Evolutionary conservation across 2,113 vertebrate species (phyloP).

Genomic region (Psettodes erumei): DNA sequence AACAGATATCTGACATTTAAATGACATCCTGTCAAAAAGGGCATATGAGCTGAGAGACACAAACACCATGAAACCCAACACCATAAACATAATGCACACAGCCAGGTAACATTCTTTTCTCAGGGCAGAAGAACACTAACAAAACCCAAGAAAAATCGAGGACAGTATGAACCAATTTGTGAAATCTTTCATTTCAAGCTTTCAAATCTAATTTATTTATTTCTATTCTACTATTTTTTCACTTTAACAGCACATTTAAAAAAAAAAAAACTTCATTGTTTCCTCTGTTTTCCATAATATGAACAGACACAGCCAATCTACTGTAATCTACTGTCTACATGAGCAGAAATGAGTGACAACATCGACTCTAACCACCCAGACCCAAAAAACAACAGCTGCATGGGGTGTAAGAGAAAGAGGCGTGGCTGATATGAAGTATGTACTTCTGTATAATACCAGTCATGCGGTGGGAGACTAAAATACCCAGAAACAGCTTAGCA

Average conservation of each 20-base stretch:
- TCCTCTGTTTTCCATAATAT: not conserved
- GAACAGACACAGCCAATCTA: not conserved
- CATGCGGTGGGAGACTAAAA: conserved; percentile 36
- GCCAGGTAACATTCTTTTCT: conserved; percentile 5
- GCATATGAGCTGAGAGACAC: not conserved
- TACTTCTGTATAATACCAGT: conserved; percentile 37
- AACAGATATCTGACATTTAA: not conserved
- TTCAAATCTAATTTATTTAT: not conserved
- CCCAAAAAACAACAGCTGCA: not conserved
- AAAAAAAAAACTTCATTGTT: not conserved
- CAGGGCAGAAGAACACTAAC: not conserved
- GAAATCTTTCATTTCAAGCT: not conserved
- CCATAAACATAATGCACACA: not conserved
- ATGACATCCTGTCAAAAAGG: not conserved
- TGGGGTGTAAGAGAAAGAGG: not conserved
- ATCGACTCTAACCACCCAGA: not conserved
- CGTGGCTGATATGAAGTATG: conserved; percentile 23
- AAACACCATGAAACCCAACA: not conserved
- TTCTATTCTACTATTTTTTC: not conserved
- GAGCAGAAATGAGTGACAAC: not conserved
- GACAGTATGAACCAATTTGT: not conserved
- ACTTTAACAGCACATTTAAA: not conserved
- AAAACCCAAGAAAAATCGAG: not conserved
- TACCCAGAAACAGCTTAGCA: conserved; percentile 30
- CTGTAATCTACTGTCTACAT: no score